These are phyloP conservation scores for Synodontis membranacea DNA, from an alignment of 2,113 vertebrate species.

Conservation along the genomic window DNA sequence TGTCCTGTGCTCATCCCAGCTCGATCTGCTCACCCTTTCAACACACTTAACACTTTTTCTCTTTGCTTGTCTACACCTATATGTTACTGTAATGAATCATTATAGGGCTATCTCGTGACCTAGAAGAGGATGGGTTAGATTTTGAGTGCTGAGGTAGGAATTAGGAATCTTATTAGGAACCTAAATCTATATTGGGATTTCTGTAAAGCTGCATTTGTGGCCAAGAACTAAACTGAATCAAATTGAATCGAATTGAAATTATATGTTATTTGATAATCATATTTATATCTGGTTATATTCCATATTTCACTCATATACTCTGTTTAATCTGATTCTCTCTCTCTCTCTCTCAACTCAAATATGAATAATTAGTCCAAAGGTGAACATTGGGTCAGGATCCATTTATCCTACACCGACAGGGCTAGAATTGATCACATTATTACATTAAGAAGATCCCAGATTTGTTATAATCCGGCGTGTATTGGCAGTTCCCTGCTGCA, in stretches of 20 bases:
- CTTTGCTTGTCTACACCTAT: neutral
- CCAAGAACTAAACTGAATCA: neutral
- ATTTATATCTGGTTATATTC: constrained; percentile 64
- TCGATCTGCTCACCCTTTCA: neutral
- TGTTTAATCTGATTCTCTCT: neutral
- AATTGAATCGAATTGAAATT: neutral
- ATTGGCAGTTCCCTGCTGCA: constrained; percentile 91
- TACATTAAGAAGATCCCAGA: constrained; percentile 90
- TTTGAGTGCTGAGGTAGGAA: neutral
- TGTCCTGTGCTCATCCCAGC: neutral
- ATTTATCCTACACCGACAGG: constrained; percentile 95
- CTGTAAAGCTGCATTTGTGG: neutral
- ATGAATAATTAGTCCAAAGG: constrained; percentile 92
- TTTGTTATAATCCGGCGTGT: constrained; percentile 96
- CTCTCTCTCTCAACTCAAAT: constrained; percentile 61
- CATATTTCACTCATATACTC: neutral
- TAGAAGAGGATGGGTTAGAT: neutral
- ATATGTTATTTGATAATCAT: neutral
- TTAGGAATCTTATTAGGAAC: neutral
- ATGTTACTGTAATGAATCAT: neutral
- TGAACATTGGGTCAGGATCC: constrained; percentile 92
- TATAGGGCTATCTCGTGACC: neutral
- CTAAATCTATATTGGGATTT: neutral
- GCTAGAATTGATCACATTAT: constrained; percentile 98
- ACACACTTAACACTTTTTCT: neutral